Conservation (phyloP, 2,113 vertebrate species). For the Progne subis region DNA sequence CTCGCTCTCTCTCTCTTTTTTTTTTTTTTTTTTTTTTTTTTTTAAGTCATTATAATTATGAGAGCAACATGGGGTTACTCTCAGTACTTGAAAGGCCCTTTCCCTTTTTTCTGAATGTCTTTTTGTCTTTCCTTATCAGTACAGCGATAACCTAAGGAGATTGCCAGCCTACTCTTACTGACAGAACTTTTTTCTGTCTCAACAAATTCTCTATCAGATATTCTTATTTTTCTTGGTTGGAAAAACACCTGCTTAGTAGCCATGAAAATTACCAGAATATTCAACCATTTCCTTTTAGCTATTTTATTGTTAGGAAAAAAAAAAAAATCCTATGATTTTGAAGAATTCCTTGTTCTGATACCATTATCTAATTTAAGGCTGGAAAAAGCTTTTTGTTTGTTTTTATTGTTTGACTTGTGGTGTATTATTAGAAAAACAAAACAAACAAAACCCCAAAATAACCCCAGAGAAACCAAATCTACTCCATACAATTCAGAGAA, state of each 20-base stretch:
- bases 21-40: too few species aligned
- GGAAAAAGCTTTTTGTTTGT: background rate
- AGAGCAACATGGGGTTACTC: rapidly evolving
- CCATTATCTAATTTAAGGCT: background rate
- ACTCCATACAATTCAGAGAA: background rate
- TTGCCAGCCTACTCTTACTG: background rate
- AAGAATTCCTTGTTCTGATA: background rate
- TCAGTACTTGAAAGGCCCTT: background rate
- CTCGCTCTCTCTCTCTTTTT: background rate
- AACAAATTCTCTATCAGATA: background rate
- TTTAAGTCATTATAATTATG: background rate
- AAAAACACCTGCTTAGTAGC: background rate
- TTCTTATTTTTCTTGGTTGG: background rate
- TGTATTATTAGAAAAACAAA: background rate
- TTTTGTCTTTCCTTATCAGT: background rate
- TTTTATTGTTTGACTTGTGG: background rate
- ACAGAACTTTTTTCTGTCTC: background rate
- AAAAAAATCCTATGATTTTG: rapidly evolving
- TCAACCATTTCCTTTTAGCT: background rate
- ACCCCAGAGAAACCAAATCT: background rate
- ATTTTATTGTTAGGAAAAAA: background rate
- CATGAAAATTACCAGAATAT: background rate
- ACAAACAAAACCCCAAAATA: background rate
- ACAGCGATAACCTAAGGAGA: background rate
- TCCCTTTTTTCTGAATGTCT: background rate